Evolutionary conservation across 1,140 invertebrate genomes (phyloP), one percentile per base, ranked within the genome.

Genomic region (Panonychus citri): DNA sequence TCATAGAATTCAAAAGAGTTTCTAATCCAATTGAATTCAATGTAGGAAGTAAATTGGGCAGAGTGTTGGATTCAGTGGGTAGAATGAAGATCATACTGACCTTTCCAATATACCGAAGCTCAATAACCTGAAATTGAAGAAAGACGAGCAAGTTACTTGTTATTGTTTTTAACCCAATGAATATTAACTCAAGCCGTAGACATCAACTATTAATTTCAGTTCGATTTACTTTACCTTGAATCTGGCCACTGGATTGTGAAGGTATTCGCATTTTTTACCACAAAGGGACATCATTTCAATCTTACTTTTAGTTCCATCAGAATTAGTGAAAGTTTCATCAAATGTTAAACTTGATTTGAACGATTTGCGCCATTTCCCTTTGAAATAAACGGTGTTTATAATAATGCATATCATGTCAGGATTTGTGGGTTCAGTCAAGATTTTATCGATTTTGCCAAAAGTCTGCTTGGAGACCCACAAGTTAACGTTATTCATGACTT

Each of bases 111-210:
- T 34, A 34, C 12, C 5, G 30, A 34, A 34, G 5, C 30, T 34
- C 30, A 0, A 34, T 12, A 34, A 34, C 12, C 30, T 34, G 30
- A 0, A 5, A 34, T 7, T 34, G 30, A 34, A 34, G 12, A 34
- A 34, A 19, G 78, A 72, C n/a, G n/a, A n/a, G n/a, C n/a, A n/a
- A n/a, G n/a, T n/a, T n/a, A n/a, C n/a, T n/a, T n/a, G n/a, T n/a
- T n/a, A n/a, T n/a, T n/a, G n/a, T n/a, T n/a, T n/a, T n/a, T n/a
- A n/a, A n/a, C n/a, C n/a, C n/a, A n/a, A n/a, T n/a, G n/a, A n/a
- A n/a, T n/a, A n/a, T n/a, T 0, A 84, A 75, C 1, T 72, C 64
- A 13, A 59, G 26, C 30, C 5, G 5, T 34, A 34, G 30, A 34
- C n/a, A n/a, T n/a, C 12, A 34, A 34, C 5, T 7, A 34, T 34